Evolutionary conservation across 2,888 invertebrate genomes (phyloP).

Genomic region (Sphecodes monilicornis): DNA sequence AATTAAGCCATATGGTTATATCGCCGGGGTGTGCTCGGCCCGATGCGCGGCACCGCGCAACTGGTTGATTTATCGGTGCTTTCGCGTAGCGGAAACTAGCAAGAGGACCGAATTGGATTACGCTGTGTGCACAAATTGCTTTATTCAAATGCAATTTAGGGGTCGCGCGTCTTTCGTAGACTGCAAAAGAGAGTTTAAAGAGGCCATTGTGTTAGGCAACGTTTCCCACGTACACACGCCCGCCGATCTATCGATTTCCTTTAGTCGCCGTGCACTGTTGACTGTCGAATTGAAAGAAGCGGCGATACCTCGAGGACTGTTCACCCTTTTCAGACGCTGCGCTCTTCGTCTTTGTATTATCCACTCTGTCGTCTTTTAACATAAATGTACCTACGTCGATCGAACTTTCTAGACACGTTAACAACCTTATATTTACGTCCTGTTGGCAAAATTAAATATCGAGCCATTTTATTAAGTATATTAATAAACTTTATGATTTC

Average conservation of each 20-base stretch:
- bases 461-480: too few species aligned
- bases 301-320: background rate
- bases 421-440: background rate
- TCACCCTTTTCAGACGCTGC: background rate
- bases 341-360: background rate
- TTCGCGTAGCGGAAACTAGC: slow-evolving; percentile 80
- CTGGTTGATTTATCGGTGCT: slow-evolving; percentile 84
- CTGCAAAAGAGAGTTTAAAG: slow-evolving; percentile 65
- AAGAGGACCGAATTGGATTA: slow-evolving; percentile 80
- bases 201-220: slow-evolving; percentile 32
- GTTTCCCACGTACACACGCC: slow-evolving; percentile 25
- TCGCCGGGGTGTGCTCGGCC: slow-evolving; percentile 81
- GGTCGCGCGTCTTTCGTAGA: slow-evolving; percentile 64
- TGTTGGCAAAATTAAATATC: too few species aligned
- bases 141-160: slow-evolving; percentile 82
- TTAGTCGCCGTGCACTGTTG: background rate
- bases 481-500: too few species aligned
- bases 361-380: background rate
- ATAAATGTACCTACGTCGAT: background rate
- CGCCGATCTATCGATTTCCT: slow-evolving; percentile 7
- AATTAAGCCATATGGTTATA: slow-evolving; percentile 84
- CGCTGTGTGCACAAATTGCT: slow-evolving; percentile 82
- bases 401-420: background rate
- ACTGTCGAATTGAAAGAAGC: slow-evolving; percentile 1
- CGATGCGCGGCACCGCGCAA: slow-evolving; percentile 78